These are phyloP conservation scores for Drosophila oshimai DNA, from an alignment of 1,140 invertebrate genomes.

Conservation along the genomic window DNA sequence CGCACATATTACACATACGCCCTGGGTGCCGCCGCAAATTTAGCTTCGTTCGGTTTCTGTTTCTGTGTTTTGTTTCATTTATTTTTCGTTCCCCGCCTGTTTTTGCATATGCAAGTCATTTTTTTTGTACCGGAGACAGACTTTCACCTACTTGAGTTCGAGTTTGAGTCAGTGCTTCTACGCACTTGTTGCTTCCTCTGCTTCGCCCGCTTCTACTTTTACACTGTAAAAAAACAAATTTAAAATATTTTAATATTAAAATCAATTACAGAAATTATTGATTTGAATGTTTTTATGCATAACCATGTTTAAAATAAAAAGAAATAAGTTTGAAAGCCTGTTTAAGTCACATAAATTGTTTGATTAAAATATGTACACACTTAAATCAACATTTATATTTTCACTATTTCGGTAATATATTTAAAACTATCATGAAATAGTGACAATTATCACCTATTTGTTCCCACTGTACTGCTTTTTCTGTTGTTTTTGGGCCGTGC, in stretches of 20 bases:
- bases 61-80: conserved; percentile 29
- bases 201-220: conserved; percentile 30
- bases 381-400: too few relatives aligned
- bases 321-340: too few relatives aligned
- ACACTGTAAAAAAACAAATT: too few relatives aligned
- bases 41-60: conserved; percentile 28
- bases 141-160: conserved; percentile 78
- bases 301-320: too few relatives aligned
- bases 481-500: conserved; percentile 23
- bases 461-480: not conserved
- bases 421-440: too few relatives aligned
- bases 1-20: conserved; percentile 57
- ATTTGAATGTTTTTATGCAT: too few relatives aligned
- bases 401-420: too few relatives aligned
- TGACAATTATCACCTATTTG: too few relatives aligned
- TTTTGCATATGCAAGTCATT: conserved; percentile 80
- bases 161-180: conserved; percentile 44
- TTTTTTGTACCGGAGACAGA: conserved; percentile 61
- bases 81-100: conserved; percentile 23
- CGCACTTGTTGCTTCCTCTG: conserved; percentile 55
- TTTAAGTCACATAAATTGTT: too few relatives aligned
- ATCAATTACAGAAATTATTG: too few relatives aligned
- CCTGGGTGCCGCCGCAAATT: conserved; percentile 12
- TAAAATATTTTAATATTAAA: too few relatives aligned
- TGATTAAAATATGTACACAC: too few relatives aligned